phyloP scores from a whole-genome alignment of 2,888 invertebrate species.

The Chouioia cunea region DNA sequence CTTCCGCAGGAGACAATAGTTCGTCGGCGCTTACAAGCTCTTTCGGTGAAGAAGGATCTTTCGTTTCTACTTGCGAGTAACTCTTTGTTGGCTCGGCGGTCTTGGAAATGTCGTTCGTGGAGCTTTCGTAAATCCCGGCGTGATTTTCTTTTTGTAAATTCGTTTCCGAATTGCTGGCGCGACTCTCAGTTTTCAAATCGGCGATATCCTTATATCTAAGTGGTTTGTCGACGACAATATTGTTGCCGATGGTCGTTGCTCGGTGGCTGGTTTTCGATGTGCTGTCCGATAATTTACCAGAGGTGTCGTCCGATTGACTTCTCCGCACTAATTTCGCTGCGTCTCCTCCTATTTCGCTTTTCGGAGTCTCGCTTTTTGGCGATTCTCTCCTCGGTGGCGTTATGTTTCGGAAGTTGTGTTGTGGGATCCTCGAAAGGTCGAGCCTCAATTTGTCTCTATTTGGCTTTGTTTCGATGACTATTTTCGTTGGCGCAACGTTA shows the following conservation, averaged over 20 bases:
- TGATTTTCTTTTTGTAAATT: not conserved
- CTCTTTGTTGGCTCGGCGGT: conserved; percentile 18
- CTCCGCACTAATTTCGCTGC: conserved; percentile 14
- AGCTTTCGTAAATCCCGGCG: not conserved
- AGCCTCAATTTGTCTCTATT: conserved; percentile 60
- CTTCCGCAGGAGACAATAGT: conserved; percentile 72
- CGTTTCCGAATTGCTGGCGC: not conserved
- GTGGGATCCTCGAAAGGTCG: conserved; percentile 64
- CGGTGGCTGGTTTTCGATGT: conserved; percentile 56
- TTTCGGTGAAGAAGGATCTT: conserved; percentile 13
- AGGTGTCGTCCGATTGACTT: conserved; percentile 36
- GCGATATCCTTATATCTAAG: conserved; percentile 52
- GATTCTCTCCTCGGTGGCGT: conserved; percentile 52
- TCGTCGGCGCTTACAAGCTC: conserved; percentile 19
- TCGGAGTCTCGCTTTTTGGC: conserved; percentile 41
- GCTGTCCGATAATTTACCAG: conserved; percentile 48
- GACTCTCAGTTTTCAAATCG: conserved; percentile 51
- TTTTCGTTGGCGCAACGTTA: not conserved
- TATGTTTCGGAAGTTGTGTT: conserved; percentile 59
- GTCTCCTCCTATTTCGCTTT: conserved; percentile 44
- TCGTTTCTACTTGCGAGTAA: conserved; percentile 11
- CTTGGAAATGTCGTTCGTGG: not conserved
- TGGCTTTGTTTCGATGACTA: conserved; percentile 43
- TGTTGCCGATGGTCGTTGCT: conserved; percentile 56
- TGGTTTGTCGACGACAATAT: conserved; percentile 57